Conservation (phyloP, 2,113 vertebrate species). For the Reinhardtius hippoglossoides region DNA sequence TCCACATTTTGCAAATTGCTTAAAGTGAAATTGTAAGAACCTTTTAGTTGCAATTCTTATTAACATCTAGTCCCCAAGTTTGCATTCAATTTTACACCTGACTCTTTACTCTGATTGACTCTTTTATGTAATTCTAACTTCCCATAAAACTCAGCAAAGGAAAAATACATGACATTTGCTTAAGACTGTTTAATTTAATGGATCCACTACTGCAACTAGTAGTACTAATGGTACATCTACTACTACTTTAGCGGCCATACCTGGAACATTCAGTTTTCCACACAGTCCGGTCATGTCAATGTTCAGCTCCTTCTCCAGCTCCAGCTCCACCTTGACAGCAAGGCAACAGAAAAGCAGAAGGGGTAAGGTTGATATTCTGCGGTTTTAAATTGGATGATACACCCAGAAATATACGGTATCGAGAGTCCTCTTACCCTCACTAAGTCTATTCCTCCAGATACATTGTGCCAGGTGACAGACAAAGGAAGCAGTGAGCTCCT, state of each 20-base stretch:
- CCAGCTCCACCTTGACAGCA: constrained; percentile 69
- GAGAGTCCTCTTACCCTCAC: constrained; percentile 72
- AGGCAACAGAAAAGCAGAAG: not conserved
- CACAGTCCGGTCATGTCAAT: constrained; percentile 75
- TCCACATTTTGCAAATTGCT: no score
- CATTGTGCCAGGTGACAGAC: constrained; percentile 75
- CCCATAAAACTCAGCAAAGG: no score
- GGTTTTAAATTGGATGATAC: not conserved
- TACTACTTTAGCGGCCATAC: constrained; percentile 17
- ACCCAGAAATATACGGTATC: not conserved
- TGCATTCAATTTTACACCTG: no score
- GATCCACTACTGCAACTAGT: not conserved
- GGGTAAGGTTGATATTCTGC: not conserved
- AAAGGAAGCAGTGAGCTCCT: constrained; percentile 75
- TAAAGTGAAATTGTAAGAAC: no score
- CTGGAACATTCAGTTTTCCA: constrained; percentile 44
- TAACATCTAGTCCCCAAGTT: no score
- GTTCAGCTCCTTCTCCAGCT: constrained; percentile 56
- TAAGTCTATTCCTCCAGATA: constrained; percentile 61
- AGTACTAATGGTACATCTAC: not conserved
- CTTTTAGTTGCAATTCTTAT: not conserved
- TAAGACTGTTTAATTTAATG: not conserved
- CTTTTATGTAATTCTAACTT: no score
- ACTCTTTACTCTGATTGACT: no score
- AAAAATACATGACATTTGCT: no score